These are phyloP conservation scores for Tenthredo notha DNA, from an alignment of 2,888 invertebrate genomes.

Conservation along the genomic window DNA sequence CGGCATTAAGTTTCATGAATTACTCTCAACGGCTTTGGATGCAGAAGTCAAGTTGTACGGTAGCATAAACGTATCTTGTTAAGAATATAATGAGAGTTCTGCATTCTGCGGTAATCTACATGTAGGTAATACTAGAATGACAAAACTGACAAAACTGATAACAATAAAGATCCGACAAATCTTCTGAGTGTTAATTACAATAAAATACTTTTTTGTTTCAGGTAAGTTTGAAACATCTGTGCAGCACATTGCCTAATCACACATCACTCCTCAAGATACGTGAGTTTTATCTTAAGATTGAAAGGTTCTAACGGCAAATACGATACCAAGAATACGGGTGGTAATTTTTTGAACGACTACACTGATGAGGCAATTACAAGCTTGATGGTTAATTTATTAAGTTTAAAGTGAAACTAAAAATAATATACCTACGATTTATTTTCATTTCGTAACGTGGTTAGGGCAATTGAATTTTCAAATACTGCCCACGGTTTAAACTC, in stretches of 20 bases:
- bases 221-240: slow-evolving; percentile 24
- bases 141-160: slow-evolving; percentile 1
- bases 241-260: neutral
- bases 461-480: slow-evolving; percentile 26
- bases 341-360: slow-evolving; percentile 17
- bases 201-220: slow-evolving; percentile 36
- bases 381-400: slow-evolving; percentile 28
- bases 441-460: slow-evolving; percentile 18
- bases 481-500: slow-evolving; percentile 25
- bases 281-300: slow-evolving; percentile 42
- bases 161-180: neutral
- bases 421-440: neutral
- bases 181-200: neutral
- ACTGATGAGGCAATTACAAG: slow-evolving; percentile 24
- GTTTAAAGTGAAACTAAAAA: slow-evolving; percentile 16
- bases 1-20: slow-evolving; percentile 29
- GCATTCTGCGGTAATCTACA: neutral
- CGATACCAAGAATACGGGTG: neutral
- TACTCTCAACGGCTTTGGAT: neutral
- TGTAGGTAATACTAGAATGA: neutral
- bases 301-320: neutral
- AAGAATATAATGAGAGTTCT: neutral
- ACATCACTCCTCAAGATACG: neutral
- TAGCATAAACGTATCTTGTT: slow-evolving; percentile 1
- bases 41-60: neutral